A percentile compares a stretch with the other conserved stretches of the same genome.
phyloP scores from a whole-genome alignment of 2,888 invertebrate species.

The Eurytoma californica region DNA sequence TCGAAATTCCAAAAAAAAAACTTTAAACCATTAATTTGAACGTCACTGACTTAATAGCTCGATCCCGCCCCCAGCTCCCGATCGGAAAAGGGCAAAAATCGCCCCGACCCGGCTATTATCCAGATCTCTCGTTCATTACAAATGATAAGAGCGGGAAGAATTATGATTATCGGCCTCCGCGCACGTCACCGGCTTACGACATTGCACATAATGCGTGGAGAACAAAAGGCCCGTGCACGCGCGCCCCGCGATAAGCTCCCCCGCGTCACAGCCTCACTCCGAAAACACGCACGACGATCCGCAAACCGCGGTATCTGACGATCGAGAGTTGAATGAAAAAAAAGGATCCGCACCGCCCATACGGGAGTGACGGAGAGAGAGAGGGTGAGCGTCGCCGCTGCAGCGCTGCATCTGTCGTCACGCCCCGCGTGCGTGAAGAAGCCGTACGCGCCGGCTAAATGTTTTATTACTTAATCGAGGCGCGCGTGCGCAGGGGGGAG shows the following conservation, averaged over 20 bases:
- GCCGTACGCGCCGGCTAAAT: slow-evolving; percentile 67
- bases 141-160: slow-evolving; percentile 53
- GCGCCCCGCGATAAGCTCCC: slow-evolving; percentile 36
- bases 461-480: slow-evolving; percentile 75
- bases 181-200: slow-evolving; percentile 20
- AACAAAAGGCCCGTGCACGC: slow-evolving; percentile 40
- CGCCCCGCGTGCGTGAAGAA: slow-evolving; percentile 67
- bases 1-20: neutral
- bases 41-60: neutral
- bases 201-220: slow-evolving; percentile 19
- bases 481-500: slow-evolving; percentile 54
- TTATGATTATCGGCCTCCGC: slow-evolving; percentile 50
- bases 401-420: slow-evolving; percentile 74
- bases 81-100: slow-evolving; percentile 29
- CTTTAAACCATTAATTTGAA: slow-evolving; percentile 21
- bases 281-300: slow-evolving; percentile 48
- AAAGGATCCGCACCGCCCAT: slow-evolving; percentile 65
- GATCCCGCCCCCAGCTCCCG: slow-evolving; percentile 11
- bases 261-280: slow-evolving; percentile 35
- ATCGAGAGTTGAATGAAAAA: slow-evolving; percentile 55
- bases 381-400: slow-evolving; percentile 68
- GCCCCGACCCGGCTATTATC: slow-evolving; percentile 47
- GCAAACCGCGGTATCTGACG: slow-evolving; percentile 16
- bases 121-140: slow-evolving; percentile 38
- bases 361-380: slow-evolving; percentile 28